Base-by-base conservation (phyloP, 2,888 invertebrate species). In the Ichneumoninae sp. region DNA sequence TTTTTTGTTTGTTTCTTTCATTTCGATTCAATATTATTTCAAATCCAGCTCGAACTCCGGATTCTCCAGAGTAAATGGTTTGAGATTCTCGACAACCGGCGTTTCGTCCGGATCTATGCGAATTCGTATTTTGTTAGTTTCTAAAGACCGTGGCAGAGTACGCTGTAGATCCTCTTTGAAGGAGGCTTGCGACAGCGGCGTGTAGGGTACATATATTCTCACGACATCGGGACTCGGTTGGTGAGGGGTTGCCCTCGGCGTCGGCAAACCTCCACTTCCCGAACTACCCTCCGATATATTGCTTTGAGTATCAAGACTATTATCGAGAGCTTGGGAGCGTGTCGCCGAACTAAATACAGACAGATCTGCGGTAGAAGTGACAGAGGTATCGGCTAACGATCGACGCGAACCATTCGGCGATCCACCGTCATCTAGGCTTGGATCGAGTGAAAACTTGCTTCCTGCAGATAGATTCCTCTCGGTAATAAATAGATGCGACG, bases 331-430 rank as follows among this genome's bases (percentile, higher is more conserved):
- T 91, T 96, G 96, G 13, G 96, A 96, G 76, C 96, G 95, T 13
- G 96, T 96, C 90, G 96, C 96, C 82, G 95, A 95, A 26, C 96
- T 97, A 94, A 97, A 97, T 87, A 97, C 97, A 89, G 97, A 97
- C 82, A 97, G 94, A 93, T 97, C 97, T 0, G 97, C 97, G 0
- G 97, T 97, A 72, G 97, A 97, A 44, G 97, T 97, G 75, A 97
- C 97, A 89, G 97, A 97, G 30, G 97, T 97, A 92, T 97, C 97
- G 22, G 97, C 97, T 83, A 97, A 94, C 72, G 97, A 97, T 76
- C 97, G 96, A 79, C 97, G 95, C 22, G 97, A 97, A 36, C 97
- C 97, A 83, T 95, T 95, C 83, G 95, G 95, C 44, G 97, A 97
- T 89, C 96, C 96, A 26, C 96, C 96, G 91, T 97, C 97, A 86